These are phyloP conservation scores for Plectus sambesii DNA, from an alignment of 1,140 invertebrate species.

Conservation along the genomic window DNA sequence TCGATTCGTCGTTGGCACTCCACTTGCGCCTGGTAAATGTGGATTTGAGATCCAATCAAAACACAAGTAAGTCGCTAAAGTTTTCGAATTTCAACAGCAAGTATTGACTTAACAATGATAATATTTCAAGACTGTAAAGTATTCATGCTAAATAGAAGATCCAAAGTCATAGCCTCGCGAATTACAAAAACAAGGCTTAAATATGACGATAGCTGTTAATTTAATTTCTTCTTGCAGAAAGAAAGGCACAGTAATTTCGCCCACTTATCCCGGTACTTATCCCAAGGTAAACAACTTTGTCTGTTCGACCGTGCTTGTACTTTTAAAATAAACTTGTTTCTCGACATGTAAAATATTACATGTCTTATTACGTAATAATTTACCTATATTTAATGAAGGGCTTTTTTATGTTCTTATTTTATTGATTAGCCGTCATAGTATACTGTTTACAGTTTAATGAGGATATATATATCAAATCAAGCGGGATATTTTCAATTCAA, in stretches of 20 bases:
- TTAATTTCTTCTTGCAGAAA: conserved; percentile 51
- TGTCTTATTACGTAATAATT: background rate
- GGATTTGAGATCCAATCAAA: conserved; percentile 47
- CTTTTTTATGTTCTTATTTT: background rate
- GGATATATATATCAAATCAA: no score
- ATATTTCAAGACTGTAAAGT: no score
- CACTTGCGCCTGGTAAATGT: conserved; percentile 52
- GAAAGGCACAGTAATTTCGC: conserved; percentile 76
- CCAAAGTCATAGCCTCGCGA: no score
- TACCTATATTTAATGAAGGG: background rate
- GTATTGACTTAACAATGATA: background rate
- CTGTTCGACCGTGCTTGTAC: background rate
- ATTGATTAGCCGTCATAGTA: no score
- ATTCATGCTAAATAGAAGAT: no score
- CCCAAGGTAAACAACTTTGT: conserved; percentile 57
- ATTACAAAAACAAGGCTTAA: no score
- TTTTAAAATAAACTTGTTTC: background rate
- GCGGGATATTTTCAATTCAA: no score
- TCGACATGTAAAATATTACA: background rate
- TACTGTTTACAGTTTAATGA: no score
- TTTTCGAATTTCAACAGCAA: conserved; percentile 61
- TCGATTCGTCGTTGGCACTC: conserved; percentile 74
- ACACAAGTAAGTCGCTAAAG: conserved; percentile 54
- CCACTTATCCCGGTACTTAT: conserved; percentile 96
- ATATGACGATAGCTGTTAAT: no score